Conservation (phyloP, 2,888 invertebrate species). For the Liodrosophila aerea region DNA sequence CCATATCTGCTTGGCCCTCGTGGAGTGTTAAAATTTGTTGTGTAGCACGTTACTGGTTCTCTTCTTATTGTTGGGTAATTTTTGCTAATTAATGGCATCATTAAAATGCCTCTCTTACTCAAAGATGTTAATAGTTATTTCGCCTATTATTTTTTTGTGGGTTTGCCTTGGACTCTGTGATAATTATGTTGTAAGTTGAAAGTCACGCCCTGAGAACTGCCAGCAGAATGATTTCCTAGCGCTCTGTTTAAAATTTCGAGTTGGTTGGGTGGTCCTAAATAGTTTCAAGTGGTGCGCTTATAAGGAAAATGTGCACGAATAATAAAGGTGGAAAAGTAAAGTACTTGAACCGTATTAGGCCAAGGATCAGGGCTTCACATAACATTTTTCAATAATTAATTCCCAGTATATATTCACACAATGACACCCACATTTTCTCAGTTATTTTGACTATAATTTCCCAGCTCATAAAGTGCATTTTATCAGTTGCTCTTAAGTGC, state of each 20-base stretch:
- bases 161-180: conserved; percentile 23
- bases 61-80: conserved; percentile 61
- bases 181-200: conserved; percentile 69
- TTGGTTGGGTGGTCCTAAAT: conserved; percentile 51
- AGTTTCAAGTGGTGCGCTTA: conserved; percentile 28
- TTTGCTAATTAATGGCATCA: conserved; percentile 74
- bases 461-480: conserved; percentile 46
- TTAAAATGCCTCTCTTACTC: conserved; percentile 37
- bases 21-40: conserved; percentile 42
- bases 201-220: conserved; percentile 50
- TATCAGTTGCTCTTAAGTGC: conserved; percentile 54
- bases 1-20: background rate
- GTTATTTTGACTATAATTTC: conserved; percentile 7
- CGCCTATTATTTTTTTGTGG: conserved; percentile 1
- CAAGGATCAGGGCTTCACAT: no score
- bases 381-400: background rate
- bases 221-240: no score
- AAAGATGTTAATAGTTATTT: conserved; percentile 33
- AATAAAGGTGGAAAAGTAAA: background rate
- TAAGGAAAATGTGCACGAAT: background rate
- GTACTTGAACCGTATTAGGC: no score
- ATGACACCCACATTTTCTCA: background rate
- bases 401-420: background rate
- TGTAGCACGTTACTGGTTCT: conserved; percentile 34
- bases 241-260: background rate